Base-by-base conservation (phyloP, 2,888 invertebrate species). In the Syrista parreyssii region DNA sequence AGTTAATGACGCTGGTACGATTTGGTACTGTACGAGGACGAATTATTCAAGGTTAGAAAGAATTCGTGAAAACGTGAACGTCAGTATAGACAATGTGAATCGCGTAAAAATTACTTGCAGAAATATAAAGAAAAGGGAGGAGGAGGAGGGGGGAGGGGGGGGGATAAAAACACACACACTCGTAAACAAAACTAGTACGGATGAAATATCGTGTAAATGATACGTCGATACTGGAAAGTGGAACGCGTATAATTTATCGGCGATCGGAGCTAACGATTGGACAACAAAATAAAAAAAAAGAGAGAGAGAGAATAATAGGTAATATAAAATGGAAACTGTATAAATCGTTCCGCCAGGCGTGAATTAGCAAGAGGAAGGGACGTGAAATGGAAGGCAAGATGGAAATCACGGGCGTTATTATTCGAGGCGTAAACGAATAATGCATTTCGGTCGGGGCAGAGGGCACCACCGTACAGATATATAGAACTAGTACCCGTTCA, bases 391-490 rank as follows among this genome's bases (percentile, higher is more conserved):
- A 78, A 79, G 80, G 81, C 77, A 82, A 80, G 78, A 80, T 78
- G 82, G 80, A 40, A 40, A 79, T 82, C 82, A 40, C 15, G 15
- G 33, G 78, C 78, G 79, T 78, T 82, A 79, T 82, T 79, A 80
- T 80, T 82, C 77, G 81, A 79, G 71, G 75, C 78, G 79, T 78
- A 75, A 82, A 74, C 80, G 80, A 79, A 80, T 82, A 82, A 82
- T 82, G 80, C 79, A 82, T 81, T 79, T 77, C 73, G 79, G 80
- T 76, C 72, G 81, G 73, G 71, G 15, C 69, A 30, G 71, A 71
- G 78, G 71, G 72, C 33, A 75, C 34, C 55, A 35, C 75, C 68
- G 68, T 69, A 68, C 68, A 72, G 78, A 78, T 78, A 40, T 40
- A 40, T 40, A 40, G 40, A 40, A 40, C 15, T 40, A 40, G 40